Evolutionary conservation across 2,888 invertebrate species (phyloP).

Genomic region (Megamerina dolium): DNA sequence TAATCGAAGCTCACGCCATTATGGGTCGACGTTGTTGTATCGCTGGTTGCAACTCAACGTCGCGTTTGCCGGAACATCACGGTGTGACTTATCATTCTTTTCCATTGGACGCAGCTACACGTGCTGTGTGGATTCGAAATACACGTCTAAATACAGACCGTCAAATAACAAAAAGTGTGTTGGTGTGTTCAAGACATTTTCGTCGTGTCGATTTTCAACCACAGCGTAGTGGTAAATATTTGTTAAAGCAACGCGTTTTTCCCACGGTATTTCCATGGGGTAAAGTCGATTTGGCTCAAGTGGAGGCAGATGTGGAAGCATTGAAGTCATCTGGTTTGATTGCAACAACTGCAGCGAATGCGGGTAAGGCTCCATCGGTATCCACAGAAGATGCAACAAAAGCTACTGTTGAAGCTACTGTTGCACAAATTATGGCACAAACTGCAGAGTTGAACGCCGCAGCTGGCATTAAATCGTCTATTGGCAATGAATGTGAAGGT

Average conservation of each 20-base stretch:
- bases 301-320: conserved; percentile 31
- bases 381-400: conserved; percentile 31
- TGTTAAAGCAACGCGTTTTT: conserved; percentile 63
- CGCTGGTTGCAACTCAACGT: conserved; percentile 41
- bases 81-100: conserved; percentile 73
- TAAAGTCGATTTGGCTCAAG: conserved; percentile 35
- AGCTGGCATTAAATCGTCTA: conserved; percentile 23
- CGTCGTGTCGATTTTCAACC: conserved; percentile 66
- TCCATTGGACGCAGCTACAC: conserved; percentile 58
- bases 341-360: conserved; percentile 18
- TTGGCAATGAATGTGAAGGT: conserved; percentile 5
- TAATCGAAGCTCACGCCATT: conserved; percentile 6
- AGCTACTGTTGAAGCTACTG: conserved; percentile 37
- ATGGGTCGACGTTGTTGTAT: conserved; percentile 48
- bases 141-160: conserved; percentile 55
- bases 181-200: conserved; percentile 73
- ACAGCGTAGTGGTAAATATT: conserved; percentile 61
- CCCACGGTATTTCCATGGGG: conserved; percentile 69
- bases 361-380: conserved; percentile 9
- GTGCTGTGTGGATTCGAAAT: conserved; percentile 61
- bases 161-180: conserved; percentile 55
- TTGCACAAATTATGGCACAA: conserved; percentile 39
- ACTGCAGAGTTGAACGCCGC: conserved; percentile 39
- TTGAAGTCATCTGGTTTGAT: conserved; percentile 23
- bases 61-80: conserved; percentile 48